Base-by-base conservation (phyloP, 2,888 invertebrate genomes). In the Erebia palarica region DNA sequence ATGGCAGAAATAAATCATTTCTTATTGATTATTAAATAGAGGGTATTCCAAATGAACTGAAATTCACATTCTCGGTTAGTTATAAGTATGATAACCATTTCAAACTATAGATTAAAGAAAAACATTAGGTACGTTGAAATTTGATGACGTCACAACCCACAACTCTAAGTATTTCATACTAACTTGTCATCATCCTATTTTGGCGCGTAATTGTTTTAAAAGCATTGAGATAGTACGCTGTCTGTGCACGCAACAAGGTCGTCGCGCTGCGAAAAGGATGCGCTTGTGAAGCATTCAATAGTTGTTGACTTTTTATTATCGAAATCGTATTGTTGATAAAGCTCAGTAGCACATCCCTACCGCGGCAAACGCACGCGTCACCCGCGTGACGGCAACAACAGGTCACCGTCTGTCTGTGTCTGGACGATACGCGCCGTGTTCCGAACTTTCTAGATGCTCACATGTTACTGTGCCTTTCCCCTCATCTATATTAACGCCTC, bases 391-490 rank as follows among this genome's bases (percentile, higher is more conserved):
- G 55, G 71, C 70, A 47, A 53, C 63, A 71, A 75, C 79, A 73
- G 78, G 79, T 78, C 78, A 78, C 76, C 76, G 78, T 73, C 75
- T 73, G 77, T 72, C 74, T 73, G 74, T 73, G 77, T 72, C 74
- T 73, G 75, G 73, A 76, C 81, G 80, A 83, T 82, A 79, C 80
- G 82, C 79, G 79, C 55, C 55, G 79, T 68, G 67, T 72, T 67
- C 68, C 69, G 78, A 80, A 84, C 84, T 84, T 84, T 84, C 84
- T 85, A 84, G 81, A 82, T 82, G 79, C 79, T 78, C 77, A 68
- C 57, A 27, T 27, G 27, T 7, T 69, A 58, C 74, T 70, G 73
- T 65, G 75, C 76, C 82, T 82, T 82, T 82, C 82, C 78, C 78
- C 77, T 76, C 75, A 71, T 76, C 57, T 58, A 16, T 47, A 47